Evolutionary conservation across 1,140 invertebrate species (phyloP), one percentile per base, ranked within the genome.

Genomic region (Ctenoplectra terminalis): DNA sequence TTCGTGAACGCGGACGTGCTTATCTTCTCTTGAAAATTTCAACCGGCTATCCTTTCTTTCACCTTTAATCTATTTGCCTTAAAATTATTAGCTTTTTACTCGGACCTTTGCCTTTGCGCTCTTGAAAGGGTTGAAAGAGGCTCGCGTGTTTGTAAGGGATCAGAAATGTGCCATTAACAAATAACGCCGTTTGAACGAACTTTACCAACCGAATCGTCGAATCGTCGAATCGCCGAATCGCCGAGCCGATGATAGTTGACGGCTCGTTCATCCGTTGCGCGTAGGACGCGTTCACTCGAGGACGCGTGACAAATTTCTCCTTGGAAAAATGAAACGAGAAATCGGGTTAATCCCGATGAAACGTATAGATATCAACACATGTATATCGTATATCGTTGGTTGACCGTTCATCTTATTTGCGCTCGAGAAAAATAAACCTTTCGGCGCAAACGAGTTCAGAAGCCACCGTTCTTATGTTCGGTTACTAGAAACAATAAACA

Each of bases 11-110:
- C 26, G 17, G 3, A 26, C 29, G 43, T 26, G 29, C 67, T 79
- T 79, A 73, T 79, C 77, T 63, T 17, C 56, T 15, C 31, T 23
- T 17, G 2, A 31, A 37, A 58, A 37, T 29, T 48, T 17, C 54
- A 1, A 20, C 23, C 37, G 20, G 2, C 63, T 26, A 8, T 1
- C 43, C 37, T 8, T 20, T 60, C 34, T 43, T 72, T 50, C 43
- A 23, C 67, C 67, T 63, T 63, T 71, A 60, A 78, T 78, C 66
- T 50, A 31, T 73, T 52, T 52, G 48, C 77, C 46, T 31, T 50
- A 46, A 34, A 72, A 79, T 72, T 72, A 50, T 43, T 23, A 63
- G 69, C 46, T 56, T 43, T 48, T 46, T 23, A 37, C 13, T 29
- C 11, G n/a, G 13, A 23, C 8, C 58, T 20, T 52, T 37, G 20